Evolutionary conservation across 2,113 vertebrate species (phyloP), one percentile per base, ranked within the genome.

Genomic region (Menidia beryllina): DNA sequence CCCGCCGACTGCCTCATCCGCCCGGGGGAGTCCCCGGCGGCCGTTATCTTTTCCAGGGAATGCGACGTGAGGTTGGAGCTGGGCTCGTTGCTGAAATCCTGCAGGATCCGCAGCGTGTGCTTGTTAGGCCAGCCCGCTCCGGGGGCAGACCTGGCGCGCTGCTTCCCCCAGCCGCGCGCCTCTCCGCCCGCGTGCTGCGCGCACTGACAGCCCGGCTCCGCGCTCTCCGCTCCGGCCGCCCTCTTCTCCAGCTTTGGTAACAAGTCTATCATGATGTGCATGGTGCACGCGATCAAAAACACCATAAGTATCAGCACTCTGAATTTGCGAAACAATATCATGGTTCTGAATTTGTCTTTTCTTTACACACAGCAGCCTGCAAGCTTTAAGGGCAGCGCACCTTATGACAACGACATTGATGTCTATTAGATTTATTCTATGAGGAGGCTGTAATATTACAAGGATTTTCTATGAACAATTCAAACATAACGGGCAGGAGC

Each of bases 251-350:
- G 94, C 80, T 93, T 94, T 3, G 96, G 96, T 77, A 98, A 85
- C 88, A 98, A 84, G 90, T 97, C 96, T 72, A 98, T 94, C 92
- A 95, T 94, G 75, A 98, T 96, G 91, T 98, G 96, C 94, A 97
- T 93, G 57, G 96, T 96, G 89, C 97, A 97, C 30, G 96, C 96
- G 26, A 96, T 83, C 57, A 98, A 79, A 71, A 98, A 96, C 59
- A 95, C 95, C 94, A 93, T 93, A 23, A 97, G 91, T 57, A 98
- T 94, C 59, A 98, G 77, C 81, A 96, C 93, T 79, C 96, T 86
- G 91, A 98, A 97, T 91, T 94, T 94, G 68, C 97, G 96, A 59
- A 97, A 94, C 86, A 96, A 80, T 25, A 97, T 94, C 96, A 96
- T 96, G 77, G 94, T 96, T 85, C 85, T 85, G 24, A 51, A n/a